Evolutionary conservation across 2,113 vertebrate species (phyloP).

Genomic region (Misgurnus anguillicaudatus): DNA sequence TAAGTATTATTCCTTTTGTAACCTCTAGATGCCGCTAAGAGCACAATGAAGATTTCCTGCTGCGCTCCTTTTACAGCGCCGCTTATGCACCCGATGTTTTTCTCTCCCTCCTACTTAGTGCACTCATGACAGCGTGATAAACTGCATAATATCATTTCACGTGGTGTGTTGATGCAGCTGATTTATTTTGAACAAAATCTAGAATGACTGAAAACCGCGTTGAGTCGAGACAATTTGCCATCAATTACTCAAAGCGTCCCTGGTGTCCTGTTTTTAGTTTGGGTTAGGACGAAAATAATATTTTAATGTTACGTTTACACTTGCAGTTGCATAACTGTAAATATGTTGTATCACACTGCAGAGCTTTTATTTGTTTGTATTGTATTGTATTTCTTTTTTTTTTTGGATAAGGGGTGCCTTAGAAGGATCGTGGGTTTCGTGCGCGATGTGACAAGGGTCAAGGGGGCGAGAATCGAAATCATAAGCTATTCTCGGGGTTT

Average conservation of each 20-base stretch:
- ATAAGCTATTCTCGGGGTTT: background rate
- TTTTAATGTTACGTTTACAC: background rate
- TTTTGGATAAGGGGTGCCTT: background rate
- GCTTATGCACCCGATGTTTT: slow-evolving; percentile 23
- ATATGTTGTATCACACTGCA: background rate
- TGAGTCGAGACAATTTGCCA: background rate
- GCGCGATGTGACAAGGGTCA: background rate
- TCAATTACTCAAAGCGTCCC: background rate
- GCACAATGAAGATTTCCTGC: slow-evolving; percentile 63
- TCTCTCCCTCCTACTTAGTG: background rate
- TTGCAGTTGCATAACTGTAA: background rate
- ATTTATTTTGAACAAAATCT: background rate
- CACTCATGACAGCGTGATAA: slow-evolving; percentile 25
- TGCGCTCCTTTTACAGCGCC: background rate
- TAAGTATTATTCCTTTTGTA: slow-evolving; percentile 39
- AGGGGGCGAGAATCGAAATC: no score
- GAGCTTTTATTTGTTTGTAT: no score
- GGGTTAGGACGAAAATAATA: background rate
- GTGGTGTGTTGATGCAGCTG: slow-evolving; percentile 4
- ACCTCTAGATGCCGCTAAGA: slow-evolving; percentile 75
- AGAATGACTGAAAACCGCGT: background rate
- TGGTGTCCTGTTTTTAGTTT: background rate
- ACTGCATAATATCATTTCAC: slow-evolving; percentile 19
- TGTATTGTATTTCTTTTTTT: background rate
- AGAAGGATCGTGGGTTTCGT: background rate